Evolutionary conservation across 2,888 invertebrate species (phyloP), one percentile per base, ranked within the genome.

Genomic region (Drosophila macrospina): DNA sequence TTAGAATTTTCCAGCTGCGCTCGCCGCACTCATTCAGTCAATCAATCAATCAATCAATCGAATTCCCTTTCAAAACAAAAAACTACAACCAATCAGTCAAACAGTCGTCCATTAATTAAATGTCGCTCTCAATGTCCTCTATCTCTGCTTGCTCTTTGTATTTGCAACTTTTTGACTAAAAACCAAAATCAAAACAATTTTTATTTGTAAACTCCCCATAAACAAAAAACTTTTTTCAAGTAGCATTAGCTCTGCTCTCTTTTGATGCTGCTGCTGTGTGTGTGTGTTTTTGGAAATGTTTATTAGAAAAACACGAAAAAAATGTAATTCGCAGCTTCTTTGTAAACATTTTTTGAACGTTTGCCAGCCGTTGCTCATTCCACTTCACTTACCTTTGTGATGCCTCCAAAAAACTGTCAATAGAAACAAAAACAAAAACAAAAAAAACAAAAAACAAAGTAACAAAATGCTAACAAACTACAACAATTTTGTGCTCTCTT

Each of bases 91-190:
- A 79, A 79, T 79, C 79, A 78, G 82, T 74, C 79, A 81, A 81
- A 88, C 81, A 84, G 76, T 83, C 82, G 88, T 79, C 86, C 82
- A 83, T 83, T 83, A 83, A 85, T 86, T 82, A 86, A 79, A 86
- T 79, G 69, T 82, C 62, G 78, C 88, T 73, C 74, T 83, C 68
- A 57, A 51, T 60, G 69, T 59, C 74, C 68, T 72, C 60, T 79
- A 72, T 66, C 61, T 78, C 50, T 74, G 79, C 72, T 75, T 75
- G 86, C 76, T 82, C 68, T 88, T 85, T 86, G 60, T 72, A 64
- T 61, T 65, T 77, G 57, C 72, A 70, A 82, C 73, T 76, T 78
- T 75, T 78, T 70, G 59, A 78, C 64, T 63, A 62, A 59, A 59
- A 59, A 50, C 28, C 24, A 69, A 37, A 56, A 66, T 60, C 47